Evolutionary conservation across 2,888 invertebrate species (phyloP), one percentile per base, ranked within the genome.

Genomic region (Drosophila kokeensis): DNA sequence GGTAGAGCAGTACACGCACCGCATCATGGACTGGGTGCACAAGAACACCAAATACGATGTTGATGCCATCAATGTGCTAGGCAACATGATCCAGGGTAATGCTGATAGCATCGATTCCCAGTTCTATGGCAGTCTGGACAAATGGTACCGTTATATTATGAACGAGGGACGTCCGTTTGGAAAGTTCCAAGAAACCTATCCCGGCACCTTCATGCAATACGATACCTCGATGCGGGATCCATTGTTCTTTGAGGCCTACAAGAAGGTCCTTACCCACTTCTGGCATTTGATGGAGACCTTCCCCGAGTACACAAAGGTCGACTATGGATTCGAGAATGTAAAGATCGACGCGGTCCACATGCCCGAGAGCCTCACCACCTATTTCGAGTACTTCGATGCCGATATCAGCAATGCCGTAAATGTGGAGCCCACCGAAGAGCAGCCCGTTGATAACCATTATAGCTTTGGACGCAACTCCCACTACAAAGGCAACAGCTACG

Each of bases 191-290:
- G 88, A 91, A 58, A 81, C 81, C 8, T 80, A 92, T 36, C 93
- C 93, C 10, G 89, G 87, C 18, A 94, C 95, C 5, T 92, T 96
- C 67, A 95, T 96, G 91, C 94, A 94, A 70, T 95, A 95, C 91
- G 94, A 95, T 82, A 96, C 96, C 15, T 94, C 95, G 54, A 93
- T 96, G 57, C 95, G 96, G 67, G 97, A 97, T 89, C 96, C 96
- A 11, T 94, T 95, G 24, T 96, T 96, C 94, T 97, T 95, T 91
- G 94, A 95, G 83, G 93, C 96, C 55, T 95, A 95, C 91, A 95
- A 96, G 92, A 94, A 95, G 38, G 93, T 96, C 60, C 85, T 94
- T 27, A 92, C 94, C 66, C 94, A 94, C 76, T 94, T 95, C 88
- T 93, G 94, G 84, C 94, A 95, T 54, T 95, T 95, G 93, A 95